These are phyloP conservation scores for Lasioglossum zephyrum DNA, from an alignment of 2,888 invertebrate species.

Conservation along the genomic window DNA sequence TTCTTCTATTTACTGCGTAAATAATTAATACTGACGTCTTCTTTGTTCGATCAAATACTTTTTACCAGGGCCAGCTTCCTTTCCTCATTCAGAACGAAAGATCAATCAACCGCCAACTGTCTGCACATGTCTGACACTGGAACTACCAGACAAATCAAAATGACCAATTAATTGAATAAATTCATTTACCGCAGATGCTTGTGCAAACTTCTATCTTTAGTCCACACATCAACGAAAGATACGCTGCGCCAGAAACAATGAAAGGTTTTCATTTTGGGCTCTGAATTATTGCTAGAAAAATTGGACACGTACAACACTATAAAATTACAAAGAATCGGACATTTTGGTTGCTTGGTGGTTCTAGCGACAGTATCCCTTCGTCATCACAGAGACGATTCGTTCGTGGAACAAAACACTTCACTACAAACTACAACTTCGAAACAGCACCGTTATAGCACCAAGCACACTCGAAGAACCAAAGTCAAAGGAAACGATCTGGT, in stretches of 20 bases:
- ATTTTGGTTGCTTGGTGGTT: background rate
- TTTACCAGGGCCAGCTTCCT: slow-evolving; percentile 1
- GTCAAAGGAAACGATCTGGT: background rate
- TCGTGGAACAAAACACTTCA: slow-evolving; percentile 41
- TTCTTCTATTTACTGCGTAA: background rate
- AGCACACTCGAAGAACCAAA: slow-evolving; percentile 64
- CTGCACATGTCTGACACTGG: background rate
- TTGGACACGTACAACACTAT: background rate
- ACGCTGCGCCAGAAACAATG: background rate
- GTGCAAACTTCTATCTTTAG: background rate
- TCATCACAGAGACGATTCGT: slow-evolving; percentile 52
- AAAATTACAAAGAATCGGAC: background rate
- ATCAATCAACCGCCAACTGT: slow-evolving; percentile 25
- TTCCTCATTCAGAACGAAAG: slow-evolving; percentile 3
- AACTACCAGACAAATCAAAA: background rate
- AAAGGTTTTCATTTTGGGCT: background rate
- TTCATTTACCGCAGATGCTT: background rate
- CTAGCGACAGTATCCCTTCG: slow-evolving; percentile 7
- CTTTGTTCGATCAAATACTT: background rate
- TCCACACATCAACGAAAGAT: background rate
- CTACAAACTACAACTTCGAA: slow-evolving; percentile 29
- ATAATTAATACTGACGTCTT: background rate
- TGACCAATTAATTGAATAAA: background rate
- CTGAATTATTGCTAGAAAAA: background rate
- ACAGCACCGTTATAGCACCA: slow-evolving; percentile 75